Conservation (phyloP, 2,888 invertebrate genomes). For the Orthonevra nobilis region DNA sequence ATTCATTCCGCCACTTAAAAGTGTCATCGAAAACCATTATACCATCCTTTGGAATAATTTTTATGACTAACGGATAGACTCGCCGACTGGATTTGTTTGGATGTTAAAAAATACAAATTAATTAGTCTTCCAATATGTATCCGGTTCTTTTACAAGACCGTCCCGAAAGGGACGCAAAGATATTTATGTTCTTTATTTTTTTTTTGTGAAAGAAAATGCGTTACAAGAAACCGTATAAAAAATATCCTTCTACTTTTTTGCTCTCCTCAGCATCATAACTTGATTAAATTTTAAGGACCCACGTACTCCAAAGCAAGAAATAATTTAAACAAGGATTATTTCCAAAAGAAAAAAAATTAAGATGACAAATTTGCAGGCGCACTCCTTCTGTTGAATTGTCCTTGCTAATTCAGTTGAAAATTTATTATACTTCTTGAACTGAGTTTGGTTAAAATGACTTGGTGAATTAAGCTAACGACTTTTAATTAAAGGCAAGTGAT, state of each 20-base stretch:
- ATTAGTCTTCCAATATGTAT: conserved; percentile 41
- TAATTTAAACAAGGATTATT: conserved; percentile 59
- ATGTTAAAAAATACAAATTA: conserved; percentile 37
- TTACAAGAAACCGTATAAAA: neutral
- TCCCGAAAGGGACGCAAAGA: neutral
- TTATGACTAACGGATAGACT: conserved; percentile 13
- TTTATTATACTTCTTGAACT: too few relatives aligned
- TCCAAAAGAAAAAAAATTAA: too few relatives aligned
- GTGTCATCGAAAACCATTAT: conserved; percentile 25
- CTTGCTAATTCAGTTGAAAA: neutral
- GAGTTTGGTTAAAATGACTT: too few relatives aligned
- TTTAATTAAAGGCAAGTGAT: too few relatives aligned
- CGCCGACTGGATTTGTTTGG: conserved; percentile 11
- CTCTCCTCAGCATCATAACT: conserved; percentile 27
- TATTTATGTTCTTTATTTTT: too few relatives aligned
- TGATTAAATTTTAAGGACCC: conserved; percentile 45
- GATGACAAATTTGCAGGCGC: conserved; percentile 27
- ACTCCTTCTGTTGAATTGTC: conserved; percentile 24
- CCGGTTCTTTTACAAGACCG: conserved; percentile 4
- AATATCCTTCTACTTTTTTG: neutral
- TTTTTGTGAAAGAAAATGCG: too few relatives aligned
- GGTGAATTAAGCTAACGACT: too few relatives aligned
- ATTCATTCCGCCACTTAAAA: conserved; percentile 14
- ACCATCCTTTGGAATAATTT: conserved; percentile 16
- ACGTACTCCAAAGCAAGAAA: conserved; percentile 45